A percentile compares a stretch with the other conserved stretches of the same genome.
phyloP scores from a whole-genome alignment of 2,113 vertebrate genomes.

The Anolis sagrei region DNA sequence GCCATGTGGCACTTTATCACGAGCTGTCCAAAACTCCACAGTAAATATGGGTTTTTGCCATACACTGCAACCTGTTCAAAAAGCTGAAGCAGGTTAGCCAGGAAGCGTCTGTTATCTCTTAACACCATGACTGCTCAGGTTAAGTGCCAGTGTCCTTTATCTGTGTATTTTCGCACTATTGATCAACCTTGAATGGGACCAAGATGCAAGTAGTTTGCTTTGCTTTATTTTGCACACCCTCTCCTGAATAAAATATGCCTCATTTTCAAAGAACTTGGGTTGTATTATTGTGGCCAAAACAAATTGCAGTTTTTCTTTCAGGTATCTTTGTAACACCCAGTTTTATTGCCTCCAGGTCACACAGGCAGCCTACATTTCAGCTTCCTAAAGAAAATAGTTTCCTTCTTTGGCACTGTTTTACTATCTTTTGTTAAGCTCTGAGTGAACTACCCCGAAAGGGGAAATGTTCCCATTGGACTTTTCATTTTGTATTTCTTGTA shows the following conservation, averaged over 20 bases:
- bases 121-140: neutral
- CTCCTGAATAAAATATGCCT: constrained; percentile 24
- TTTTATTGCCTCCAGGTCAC: constrained; percentile 69
- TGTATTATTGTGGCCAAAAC: constrained; percentile 49
- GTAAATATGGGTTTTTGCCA: constrained; percentile 19
- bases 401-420: constrained; percentile 62
- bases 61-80: neutral
- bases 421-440: constrained; percentile 45
- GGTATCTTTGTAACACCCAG: constrained; percentile 71
- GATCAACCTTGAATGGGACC: constrained; percentile 18
- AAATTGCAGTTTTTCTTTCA: constrained; percentile 67
- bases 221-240: constrained; percentile 8
- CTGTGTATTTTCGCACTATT: neutral
- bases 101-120: constrained; percentile 27
- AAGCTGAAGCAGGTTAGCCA: constrained; percentile 13
- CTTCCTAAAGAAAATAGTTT: constrained; percentile 72
- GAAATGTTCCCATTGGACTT: constrained; percentile 37
- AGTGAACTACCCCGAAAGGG: constrained; percentile 51
- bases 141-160: constrained; percentile 25
- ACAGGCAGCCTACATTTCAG: constrained; percentile 72
- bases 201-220: constrained; percentile 26
- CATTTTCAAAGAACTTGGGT: constrained; percentile 63
- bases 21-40: constrained; percentile 37
- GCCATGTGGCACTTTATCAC: constrained; percentile 67
- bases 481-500: constrained; percentile 61